phyloP scores from a whole-genome alignment of 2,888 invertebrate species.

The Coelogynopora nodosa region DNA sequence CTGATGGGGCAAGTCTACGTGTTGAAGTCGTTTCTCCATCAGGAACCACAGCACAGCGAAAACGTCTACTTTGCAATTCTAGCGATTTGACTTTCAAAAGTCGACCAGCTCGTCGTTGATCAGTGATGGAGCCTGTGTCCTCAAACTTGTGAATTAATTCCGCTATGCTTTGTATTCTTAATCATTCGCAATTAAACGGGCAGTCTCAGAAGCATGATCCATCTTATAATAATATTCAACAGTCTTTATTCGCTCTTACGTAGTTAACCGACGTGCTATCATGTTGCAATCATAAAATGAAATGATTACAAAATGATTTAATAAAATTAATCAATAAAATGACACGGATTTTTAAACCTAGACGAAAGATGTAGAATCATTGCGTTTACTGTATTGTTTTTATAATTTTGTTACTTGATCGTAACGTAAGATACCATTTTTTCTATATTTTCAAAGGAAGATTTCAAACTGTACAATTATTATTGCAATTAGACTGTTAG shows the following conservation, averaged over 20 bases:
- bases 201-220: neutral
- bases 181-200: neutral
- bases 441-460: no score
- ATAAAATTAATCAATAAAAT: no score
- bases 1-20: no score
- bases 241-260: neutral
- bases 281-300: neutral
- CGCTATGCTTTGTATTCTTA: neutral
- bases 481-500: no score
- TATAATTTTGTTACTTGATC: no score
- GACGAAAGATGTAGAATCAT: no score
- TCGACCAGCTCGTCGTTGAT: neutral
- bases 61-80: neutral
- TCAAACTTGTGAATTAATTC: neutral
- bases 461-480: no score
- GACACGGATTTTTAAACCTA: no score
- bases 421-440: no score
- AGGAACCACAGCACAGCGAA: neutral
- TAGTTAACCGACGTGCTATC: neutral
- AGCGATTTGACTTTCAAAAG: neutral
- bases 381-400: no score
- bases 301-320: no score
- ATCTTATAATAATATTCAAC: neutral
- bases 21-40: neutral
- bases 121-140: neutral